These are phyloP conservation scores for Drosophila nikananu DNA, from an alignment of 1,140 invertebrate genomes.

Conservation along the genomic window DNA sequence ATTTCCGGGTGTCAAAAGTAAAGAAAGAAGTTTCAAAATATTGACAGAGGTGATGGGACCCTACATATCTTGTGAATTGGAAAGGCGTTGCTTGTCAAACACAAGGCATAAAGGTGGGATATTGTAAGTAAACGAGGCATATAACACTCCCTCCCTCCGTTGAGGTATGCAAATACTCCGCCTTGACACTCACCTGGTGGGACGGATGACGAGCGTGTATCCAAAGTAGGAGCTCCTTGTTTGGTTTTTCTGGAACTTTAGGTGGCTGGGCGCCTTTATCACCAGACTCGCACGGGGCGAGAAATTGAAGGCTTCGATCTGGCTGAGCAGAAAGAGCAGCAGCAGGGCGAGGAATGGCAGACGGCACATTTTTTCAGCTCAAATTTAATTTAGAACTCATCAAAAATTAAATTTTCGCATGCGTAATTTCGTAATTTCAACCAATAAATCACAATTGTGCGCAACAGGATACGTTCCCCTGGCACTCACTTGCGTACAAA, in stretches of 20 bases:
- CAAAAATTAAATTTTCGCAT: conserved; percentile 57
- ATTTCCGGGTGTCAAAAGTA: conserved; percentile 19
- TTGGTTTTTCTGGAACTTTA: conserved; percentile 67
- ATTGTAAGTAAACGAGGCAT: not conserved
- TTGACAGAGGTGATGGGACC: conserved; percentile 57
- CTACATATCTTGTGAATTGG: conserved; percentile 2
- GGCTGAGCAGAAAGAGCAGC: conserved; percentile 12
- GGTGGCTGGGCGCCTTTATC: conserved; percentile 56
- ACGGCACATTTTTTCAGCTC: conserved; percentile 45
- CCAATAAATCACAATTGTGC: conserved; percentile 72
- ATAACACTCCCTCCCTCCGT: not conserved
- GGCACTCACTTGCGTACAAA: conserved; percentile 14
- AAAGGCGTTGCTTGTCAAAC: conserved; percentile 32
- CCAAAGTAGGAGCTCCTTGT: conserved; percentile 81
- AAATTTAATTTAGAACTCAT: conserved; percentile 48
- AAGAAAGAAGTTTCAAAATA: conserved; percentile 39
- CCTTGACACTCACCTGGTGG: conserved; percentile 67
- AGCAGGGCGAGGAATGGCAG: conserved; percentile 1
- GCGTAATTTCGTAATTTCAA: conserved; percentile 53
- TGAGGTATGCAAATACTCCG: conserved; percentile 24
- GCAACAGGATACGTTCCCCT: conserved; percentile 35
- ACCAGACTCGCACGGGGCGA: conserved; percentile 64
- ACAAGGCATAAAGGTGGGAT: not conserved
- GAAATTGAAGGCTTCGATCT: conserved; percentile 67
- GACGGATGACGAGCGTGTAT: conserved; percentile 75